Evolutionary conservation across 1,140 invertebrate species (phyloP).

Genomic region (Campoletis sonorensis): DNA sequence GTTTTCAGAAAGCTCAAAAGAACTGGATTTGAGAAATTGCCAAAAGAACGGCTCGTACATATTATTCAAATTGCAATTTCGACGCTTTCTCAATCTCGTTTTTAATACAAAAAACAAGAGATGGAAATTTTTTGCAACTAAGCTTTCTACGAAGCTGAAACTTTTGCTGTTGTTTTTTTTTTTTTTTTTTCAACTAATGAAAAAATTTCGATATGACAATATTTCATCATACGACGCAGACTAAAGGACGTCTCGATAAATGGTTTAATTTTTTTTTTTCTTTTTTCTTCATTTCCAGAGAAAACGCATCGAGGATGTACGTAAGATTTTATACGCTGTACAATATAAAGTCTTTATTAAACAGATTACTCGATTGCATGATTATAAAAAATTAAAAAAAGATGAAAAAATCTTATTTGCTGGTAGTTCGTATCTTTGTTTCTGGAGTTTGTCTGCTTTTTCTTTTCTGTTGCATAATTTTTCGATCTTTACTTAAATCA

Average conservation of each 20-base stretch:
- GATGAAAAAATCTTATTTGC: no score
- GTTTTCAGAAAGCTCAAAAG: conserved; percentile 33
- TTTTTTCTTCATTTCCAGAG: conserved; percentile 76
- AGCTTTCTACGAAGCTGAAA: background rate
- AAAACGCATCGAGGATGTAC: conserved; percentile 80
- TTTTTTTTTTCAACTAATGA: background rate
- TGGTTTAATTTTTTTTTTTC: conserved; percentile 63
- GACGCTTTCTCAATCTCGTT: background rate
- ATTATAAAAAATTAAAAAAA: conserved; percentile 28
- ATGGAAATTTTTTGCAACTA: background rate
- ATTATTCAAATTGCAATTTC: conserved; percentile 2
- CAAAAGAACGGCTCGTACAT: conserved; percentile 10
- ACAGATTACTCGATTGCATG: conserved; percentile 33
- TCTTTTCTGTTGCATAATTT: no score
- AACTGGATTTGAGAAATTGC: conserved; percentile 33
- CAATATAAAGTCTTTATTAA: conserved; percentile 33
- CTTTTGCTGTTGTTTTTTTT: background rate
- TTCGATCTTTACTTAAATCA: conserved; percentile 18
- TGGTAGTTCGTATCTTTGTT: no score
- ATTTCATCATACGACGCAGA: background rate
- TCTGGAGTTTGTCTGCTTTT: no score
- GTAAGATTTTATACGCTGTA: conserved; percentile 66
- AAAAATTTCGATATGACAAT: conserved; percentile 1
- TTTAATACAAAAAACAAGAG: background rate
- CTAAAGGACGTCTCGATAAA: conserved; percentile 36